Base-by-base conservation (phyloP, 2,888 invertebrate genomes). In the Dryocosmus kuriphilus region DNA sequence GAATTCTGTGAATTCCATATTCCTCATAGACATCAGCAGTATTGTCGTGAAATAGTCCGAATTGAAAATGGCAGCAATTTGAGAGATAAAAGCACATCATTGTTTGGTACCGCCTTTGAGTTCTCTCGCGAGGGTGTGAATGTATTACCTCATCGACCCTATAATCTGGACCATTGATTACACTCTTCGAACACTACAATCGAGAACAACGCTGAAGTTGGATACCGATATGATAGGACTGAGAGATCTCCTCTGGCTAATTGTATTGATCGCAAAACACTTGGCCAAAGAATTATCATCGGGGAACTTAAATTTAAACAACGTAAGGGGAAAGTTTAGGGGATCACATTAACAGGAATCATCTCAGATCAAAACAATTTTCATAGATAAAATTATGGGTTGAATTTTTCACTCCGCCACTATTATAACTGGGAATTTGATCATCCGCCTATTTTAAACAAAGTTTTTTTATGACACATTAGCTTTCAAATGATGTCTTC, bases 31-130 rank as follows among this genome's bases (percentile, higher is more conserved):
- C 41, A 51, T 51, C 51, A 71, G 51, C 46, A 51, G 71, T 51
- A 71, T 51, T 71, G 30, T 30, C 71, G 51, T 71, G 51, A 51
- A 71, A 71, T 51, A 71, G n/a, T n/a, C n/a, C n/a, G n/a, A n/a
- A n/a, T n/a, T n/a, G n/a, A n/a, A n/a, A n/a, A n/a, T n/a, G 71
- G 9, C 51, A 71, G n/a, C 19, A 19, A n/a, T 6, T 1, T 46
- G 51, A 30, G 14, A 71, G 46, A 30, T 71, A n/a, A n/a, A n/a
- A n/a, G n/a, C n/a, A 71, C 30, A 30, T 71, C 51, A 51, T 71
- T n/a, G n/a, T 51, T 51, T 71, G 51, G n/a, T 30, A n/a, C n/a
- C n/a, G n/a, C 27, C 51, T 51, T 51, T 51, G 30, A 5, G n/a
- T 51, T 51, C 51, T 51, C 41, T 71, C 30, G 71, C 51, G 30